Evolutionary conservation across 37 sponge, comb jelly and placozoan genomes (phyloP).

Genomic region (Diacarnus erythraeanus): DNA sequence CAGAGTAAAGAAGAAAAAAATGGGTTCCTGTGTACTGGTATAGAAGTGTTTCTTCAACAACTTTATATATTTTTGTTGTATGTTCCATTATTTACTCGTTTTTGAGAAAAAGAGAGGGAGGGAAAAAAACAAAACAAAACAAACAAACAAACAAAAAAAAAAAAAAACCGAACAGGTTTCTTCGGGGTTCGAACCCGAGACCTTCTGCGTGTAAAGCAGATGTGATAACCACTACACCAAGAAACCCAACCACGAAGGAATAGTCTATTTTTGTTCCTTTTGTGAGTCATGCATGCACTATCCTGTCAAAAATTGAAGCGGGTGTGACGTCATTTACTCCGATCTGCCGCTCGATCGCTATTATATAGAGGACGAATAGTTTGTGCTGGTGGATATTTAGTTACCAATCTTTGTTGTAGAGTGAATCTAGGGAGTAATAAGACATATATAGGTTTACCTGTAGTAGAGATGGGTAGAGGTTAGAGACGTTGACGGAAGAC

Average conservation of each 20-base stretch:
- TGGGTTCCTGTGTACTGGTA: neutral
- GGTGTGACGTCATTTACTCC: neutral
- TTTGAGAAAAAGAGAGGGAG: neutral
- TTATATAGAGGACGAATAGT: too few relatives aligned
- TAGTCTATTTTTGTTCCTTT: neutral
- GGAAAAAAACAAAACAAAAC: slow-evolving; percentile 4
- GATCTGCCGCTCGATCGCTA: neutral
- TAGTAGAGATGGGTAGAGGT: neutral
- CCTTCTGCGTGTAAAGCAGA: slow-evolving; percentile 98
- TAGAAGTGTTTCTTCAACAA: too few relatives aligned
- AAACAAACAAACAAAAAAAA: too few relatives aligned
- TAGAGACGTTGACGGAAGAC: neutral
- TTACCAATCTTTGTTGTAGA: too few relatives aligned
- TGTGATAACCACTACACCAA: slow-evolving; percentile 97
- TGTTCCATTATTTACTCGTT: neutral
- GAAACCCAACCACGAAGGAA: slow-evolving; percentile 47
- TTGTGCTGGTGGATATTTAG: too few relatives aligned
- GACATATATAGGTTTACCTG: too few relatives aligned
- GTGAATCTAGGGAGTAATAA: too few relatives aligned
- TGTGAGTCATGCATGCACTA: too few relatives aligned
- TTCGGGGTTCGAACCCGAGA: slow-evolving; percentile 96
- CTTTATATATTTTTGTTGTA: too few relatives aligned
- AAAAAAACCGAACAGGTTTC: slow-evolving; percentile 71
- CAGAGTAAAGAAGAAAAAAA: slow-evolving; percentile 36
- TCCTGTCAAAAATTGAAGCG: too few relatives aligned